Evolutionary conservation across 2,888 invertebrate species (phyloP), one percentile per base, ranked within the genome.

Genomic region (Molanna angustata): DNA sequence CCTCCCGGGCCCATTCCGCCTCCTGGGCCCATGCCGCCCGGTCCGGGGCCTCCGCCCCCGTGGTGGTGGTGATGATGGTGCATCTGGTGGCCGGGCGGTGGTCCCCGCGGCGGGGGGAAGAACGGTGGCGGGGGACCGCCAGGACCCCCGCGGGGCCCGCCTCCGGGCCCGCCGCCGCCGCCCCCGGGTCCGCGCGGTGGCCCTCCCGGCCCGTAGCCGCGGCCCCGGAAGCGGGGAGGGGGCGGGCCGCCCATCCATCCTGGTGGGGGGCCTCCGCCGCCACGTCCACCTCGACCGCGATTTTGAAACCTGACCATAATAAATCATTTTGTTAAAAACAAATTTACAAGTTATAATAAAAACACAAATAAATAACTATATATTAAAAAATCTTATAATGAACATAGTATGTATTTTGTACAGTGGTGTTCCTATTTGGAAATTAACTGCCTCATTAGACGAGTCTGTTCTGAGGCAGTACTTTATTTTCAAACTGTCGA

Each of bases 151-250:
- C 40, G 47, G 22, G 33, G 42, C 1, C 37, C 43, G 13, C 43
- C 45, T 11, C 78, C 32, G 80, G 6, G 69, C 21, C 74, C 73
- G 19, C 69, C 70, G 13, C 78, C 78, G 18, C 84, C 85, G 66
- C 42, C 21, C 7, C 22, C 67, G 64, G 11, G 69, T 79, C 79
- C 27, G 80, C 65, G 66, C 78, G 78, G 80, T 79, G 7, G 69
- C 21, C 75, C 74, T 14, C 70, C 71, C 11, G 79, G 78, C 17
- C 85, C 85, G 66, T 82, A 85, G 14, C 83, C 83, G 60, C 86
- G 74, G 2, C 86, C 86, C 31, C 86, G 71, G 63, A 85, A 86
- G 17, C 85, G 72, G 62, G 82, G 82, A n/a, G 84, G 72, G 62
- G 82, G 82, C n/a, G 84, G 80, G 1, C 78, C 52, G 3, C 73